A percentile compares a stretch with the other conserved stretches of the same genome.
phyloP scores from a whole-genome alignment of 2,113 vertebrate genomes.

The Spea multiplicata region DNA sequence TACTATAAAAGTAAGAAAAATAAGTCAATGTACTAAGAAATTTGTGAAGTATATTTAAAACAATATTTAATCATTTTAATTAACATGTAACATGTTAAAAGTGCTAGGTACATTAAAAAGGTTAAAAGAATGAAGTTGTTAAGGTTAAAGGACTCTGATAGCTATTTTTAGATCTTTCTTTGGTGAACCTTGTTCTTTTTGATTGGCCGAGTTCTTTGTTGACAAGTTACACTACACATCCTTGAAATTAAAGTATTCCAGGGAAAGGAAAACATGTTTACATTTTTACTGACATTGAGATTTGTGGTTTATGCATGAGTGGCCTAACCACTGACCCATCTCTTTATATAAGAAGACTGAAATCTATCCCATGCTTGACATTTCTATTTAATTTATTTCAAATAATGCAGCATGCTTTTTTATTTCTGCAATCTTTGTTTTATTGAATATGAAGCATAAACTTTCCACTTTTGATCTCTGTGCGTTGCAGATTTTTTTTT shows the following conservation, averaged over 20 bases:
- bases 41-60: too few species aligned
- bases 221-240: background rate
- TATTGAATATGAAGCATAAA: background rate
- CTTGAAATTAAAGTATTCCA: slow-evolving; percentile 24
- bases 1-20: too few species aligned
- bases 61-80: too few species aligned
- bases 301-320: slow-evolving; percentile 29
- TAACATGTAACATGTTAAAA: too few species aligned
- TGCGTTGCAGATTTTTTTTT: too few species aligned
- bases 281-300: slow-evolving; percentile 28
- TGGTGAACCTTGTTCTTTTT: background rate
- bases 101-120: too few species aligned
- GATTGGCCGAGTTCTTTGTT: background rate
- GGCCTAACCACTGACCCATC: slow-evolving; percentile 30
- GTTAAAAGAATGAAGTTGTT: too few species aligned
- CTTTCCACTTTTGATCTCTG: slow-evolving; percentile 1
- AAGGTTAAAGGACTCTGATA: too few species aligned
- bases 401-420: background rate
- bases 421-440: background rate
- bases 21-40: too few species aligned
- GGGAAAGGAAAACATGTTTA: slow-evolving; percentile 21
- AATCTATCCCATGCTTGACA: slow-evolving; percentile 32
- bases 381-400: slow-evolving; percentile 31
- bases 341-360: slow-evolving; percentile 11
- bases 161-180: too few species aligned